Conservation (phyloP, 2,113 vertebrate genomes). For the Chionomys nivalis region DNA sequence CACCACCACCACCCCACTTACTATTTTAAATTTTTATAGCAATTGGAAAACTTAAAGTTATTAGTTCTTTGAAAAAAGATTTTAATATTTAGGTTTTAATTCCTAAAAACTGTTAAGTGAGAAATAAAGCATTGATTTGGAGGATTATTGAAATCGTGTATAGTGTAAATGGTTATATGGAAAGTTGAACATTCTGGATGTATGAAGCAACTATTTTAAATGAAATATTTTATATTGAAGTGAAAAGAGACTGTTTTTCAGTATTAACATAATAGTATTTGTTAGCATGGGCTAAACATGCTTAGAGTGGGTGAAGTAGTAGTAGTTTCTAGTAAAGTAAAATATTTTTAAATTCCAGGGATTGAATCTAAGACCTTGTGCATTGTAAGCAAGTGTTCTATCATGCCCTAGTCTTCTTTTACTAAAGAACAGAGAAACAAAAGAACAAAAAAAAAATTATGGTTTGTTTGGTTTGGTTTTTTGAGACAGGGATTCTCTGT, state of each 20-base stretch:
- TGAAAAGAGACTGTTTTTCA: background rate
- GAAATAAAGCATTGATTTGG: slow-evolving; percentile 47
- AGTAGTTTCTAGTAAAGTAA: background rate
- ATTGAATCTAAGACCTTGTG: background rate
- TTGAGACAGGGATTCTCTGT: too few relatives aligned
- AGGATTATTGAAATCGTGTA: background rate
- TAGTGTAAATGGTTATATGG: background rate
- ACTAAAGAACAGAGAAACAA: background rate
- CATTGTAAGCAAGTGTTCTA: background rate
- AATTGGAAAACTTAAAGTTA: background rate
- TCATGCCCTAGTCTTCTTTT: background rate
- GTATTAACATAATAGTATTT: background rate
- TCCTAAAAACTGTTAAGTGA: background rate
- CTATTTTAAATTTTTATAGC: background rate
- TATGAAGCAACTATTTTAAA: background rate
- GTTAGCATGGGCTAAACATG: slow-evolving; percentile 1
- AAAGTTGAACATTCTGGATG: background rate
- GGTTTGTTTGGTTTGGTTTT: too few relatives aligned
- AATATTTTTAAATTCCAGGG: background rate
- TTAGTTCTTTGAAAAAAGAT: background rate
- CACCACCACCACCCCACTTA: too few relatives aligned
- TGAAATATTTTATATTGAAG: background rate
- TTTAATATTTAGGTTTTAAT: slow-evolving; percentile 7
- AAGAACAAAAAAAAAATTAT: too few relatives aligned
- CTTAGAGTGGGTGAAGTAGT: slow-evolving; percentile 21